Percentiles rank a stretch among this genome's conserved stretches.
phyloP scores from a whole-genome alignment of 2,113 vertebrate genomes.

The Atlantisia rogersi region DNA sequence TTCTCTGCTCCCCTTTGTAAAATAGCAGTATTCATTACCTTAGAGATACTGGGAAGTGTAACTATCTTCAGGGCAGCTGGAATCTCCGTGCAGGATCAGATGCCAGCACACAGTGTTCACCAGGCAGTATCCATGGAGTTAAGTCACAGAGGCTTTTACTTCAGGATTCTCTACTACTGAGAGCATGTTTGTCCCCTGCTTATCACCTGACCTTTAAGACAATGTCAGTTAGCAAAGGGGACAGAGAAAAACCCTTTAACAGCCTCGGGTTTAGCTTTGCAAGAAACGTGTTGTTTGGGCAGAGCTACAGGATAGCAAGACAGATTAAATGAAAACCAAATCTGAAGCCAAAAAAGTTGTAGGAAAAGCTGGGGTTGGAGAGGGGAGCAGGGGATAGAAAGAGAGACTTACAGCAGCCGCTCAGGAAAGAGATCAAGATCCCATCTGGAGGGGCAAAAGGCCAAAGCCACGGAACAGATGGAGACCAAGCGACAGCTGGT shows the following conservation, averaged over 20 bases:
- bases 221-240: neutral
- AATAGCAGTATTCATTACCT: neutral
- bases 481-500: slow-evolving; percentile 74
- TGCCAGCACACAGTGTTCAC: neutral
- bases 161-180: neutral
- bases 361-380: neutral
- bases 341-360: neutral
- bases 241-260: neutral
- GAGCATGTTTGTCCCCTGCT: neutral
- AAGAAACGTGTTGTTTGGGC: neutral
- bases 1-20: neutral
- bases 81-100: neutral
- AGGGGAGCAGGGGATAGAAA: neutral
- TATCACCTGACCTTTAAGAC: neutral
- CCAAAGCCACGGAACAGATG: slow-evolving; percentile 75
- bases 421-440: slow-evolving; percentile 65
- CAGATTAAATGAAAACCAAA: neutral
- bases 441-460: slow-evolving; percentile 74
- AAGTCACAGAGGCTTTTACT: neutral
- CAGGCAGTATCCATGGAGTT: neutral
- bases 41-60: neutral
- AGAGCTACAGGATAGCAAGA: neutral
- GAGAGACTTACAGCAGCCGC: neutral
- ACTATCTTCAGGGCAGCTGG: neutral
- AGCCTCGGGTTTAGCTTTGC: neutral